Evolutionary conservation across 2,888 invertebrate species (phyloP), one percentile per base, ranked within the genome.

Genomic region (Corbicula japonica): DNA sequence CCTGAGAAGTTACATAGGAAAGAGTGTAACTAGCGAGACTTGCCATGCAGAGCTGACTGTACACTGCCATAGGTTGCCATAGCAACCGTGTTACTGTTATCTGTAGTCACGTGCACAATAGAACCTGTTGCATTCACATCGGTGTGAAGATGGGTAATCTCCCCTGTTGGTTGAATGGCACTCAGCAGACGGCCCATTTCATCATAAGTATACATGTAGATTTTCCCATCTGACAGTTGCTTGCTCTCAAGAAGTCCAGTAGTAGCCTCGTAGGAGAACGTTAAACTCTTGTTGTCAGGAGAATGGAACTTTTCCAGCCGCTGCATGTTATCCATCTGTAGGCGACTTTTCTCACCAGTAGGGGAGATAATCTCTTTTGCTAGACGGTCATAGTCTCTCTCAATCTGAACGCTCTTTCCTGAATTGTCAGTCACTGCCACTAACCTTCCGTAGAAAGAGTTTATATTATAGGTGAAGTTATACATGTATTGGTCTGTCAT

Each of bases 391-490:
- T 98, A 98, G 94, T 98, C 98, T 85, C 98, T 95, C 65, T 97
- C 94, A 92, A 98, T 96, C 91, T 88, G 85, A 32, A 99, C 96
- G 94, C 97, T 97, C 73, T 93, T 92, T 92, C 98, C 98, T 3
- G 98, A 97, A 75, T 97, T 97, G 94, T 98, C 98, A 1, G 97
- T 98, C 1, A 99, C 98, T 0, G 97, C 97, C 90, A 97, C 97
- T 68, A 99, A 94, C 91, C 97, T 97, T 92, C 99, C 99, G 60
- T 98, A 98, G 92, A 97, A 98, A 0, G 98, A 98, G 92, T 98
- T 98, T 0, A 98, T 98, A 87, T 98, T 98, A 94, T 99, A 99
- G 30, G 98, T 95, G 95, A 99, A 99, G 60, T 98, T 97, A 94
- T 98, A 99, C 92, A 98, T 95, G 5, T 97, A 97, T 94, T 97